Conservation (phyloP, 2,113 vertebrate genomes). For the Heterotilapia buettikoferi region DNA sequence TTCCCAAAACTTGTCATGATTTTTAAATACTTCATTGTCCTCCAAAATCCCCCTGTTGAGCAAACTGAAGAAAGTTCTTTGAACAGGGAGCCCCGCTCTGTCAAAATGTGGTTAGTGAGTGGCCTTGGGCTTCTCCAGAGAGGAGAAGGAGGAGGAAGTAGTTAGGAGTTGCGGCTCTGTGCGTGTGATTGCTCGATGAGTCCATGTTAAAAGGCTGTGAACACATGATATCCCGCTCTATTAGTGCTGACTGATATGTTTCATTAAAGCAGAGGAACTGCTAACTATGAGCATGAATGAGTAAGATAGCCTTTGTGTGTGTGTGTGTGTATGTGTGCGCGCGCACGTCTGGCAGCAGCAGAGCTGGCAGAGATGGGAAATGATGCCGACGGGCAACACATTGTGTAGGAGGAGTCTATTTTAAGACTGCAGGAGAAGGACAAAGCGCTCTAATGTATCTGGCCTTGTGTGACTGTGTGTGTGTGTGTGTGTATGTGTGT, state of each 20-base stretch:
- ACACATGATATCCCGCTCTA: background rate
- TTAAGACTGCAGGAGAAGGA: constrained; percentile 40
- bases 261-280: background rate
- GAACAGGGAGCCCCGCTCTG: background rate
- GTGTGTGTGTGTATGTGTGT: background rate
- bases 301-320: background rate
- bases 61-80: background rate
- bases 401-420: constrained; percentile 56
- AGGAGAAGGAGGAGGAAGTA: background rate
- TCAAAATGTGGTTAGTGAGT: background rate
- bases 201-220: background rate
- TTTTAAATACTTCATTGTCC: background rate
- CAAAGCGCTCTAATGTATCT: constrained; percentile 29
- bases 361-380: constrained; percentile 53
- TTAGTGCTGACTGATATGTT: background rate
- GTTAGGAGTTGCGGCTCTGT: background rate
- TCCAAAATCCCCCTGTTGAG: background rate
- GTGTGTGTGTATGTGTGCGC: background rate
- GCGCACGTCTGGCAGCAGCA: background rate
- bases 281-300: background rate
- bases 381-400: constrained; percentile 30
- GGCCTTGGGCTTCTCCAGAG: background rate
- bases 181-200: background rate
- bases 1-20: background rate
- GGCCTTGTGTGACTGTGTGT: background rate